These are phyloP conservation scores for Agrypnia vestita DNA, from an alignment of 1,140 invertebrate genomes.

Conservation along the genomic window DNA sequence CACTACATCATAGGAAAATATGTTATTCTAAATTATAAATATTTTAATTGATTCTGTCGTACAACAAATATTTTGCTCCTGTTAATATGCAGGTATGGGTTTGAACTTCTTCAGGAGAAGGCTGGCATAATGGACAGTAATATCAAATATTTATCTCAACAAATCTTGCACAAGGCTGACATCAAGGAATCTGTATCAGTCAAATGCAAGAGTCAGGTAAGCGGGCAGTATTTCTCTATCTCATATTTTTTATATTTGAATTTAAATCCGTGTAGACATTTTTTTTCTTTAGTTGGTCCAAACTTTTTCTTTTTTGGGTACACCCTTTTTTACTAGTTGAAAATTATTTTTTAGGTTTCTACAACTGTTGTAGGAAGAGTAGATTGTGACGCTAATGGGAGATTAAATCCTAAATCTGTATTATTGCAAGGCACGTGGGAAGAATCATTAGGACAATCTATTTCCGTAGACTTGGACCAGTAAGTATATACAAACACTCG, in stretches of 20 bases:
- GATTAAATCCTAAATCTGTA: slow-evolving; percentile 80
- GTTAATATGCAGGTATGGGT: slow-evolving; percentile 67
- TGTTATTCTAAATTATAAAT: no score
- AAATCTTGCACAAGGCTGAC: slow-evolving; percentile 68
- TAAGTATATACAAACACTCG: slow-evolving; percentile 57
- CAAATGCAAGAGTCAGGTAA: slow-evolving; percentile 69
- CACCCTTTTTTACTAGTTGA: not conserved
- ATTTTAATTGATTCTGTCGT: no score
- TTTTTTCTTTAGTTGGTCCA: not conserved
- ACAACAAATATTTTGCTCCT: no score
- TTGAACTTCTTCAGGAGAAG: slow-evolving; percentile 70
- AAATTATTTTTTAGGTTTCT: slow-evolving; percentile 65
- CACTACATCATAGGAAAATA: no score
- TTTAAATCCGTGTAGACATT: not conserved
- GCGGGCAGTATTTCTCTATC: slow-evolving; percentile 46
- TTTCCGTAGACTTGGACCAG: slow-evolving; percentile 69
- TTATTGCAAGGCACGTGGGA: slow-evolving; percentile 80
- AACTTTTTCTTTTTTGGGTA: not conserved
- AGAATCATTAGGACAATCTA: slow-evolving; percentile 66
- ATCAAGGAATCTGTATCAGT: slow-evolving; percentile 66
- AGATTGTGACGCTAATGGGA: slow-evolving; percentile 81
- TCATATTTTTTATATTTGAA: not conserved
- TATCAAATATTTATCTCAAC: slow-evolving; percentile 68
- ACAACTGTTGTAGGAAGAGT: slow-evolving; percentile 80
- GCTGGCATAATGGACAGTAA: slow-evolving; percentile 67